Conservation (phyloP, 2,113 vertebrate species). For the Sciurus niger region DNA sequence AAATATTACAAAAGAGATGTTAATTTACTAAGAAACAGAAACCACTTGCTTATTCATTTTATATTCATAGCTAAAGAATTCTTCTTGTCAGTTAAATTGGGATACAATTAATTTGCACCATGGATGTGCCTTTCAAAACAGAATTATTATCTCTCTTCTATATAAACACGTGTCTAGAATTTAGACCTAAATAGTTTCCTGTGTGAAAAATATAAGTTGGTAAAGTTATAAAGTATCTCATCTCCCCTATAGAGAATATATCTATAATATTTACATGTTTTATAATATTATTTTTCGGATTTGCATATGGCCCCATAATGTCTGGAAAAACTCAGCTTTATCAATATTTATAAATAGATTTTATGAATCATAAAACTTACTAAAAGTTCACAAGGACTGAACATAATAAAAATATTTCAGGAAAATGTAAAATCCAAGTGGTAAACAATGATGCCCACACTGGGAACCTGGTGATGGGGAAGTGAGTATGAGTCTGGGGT, state of each 20-base stretch:
- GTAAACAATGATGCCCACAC: neutral
- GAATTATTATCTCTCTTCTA: neutral
- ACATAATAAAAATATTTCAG: neutral
- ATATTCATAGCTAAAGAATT: neutral
- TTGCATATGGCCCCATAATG: neutral
- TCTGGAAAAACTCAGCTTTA: neutral
- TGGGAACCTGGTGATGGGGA: neutral
- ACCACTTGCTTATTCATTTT: neutral
- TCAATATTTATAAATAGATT: neutral
- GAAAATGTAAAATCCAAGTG: neutral
- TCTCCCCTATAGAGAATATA: neutral
- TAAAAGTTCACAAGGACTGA: neutral
- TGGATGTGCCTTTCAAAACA: neutral
- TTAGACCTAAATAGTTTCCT: neutral
- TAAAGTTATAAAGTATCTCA: neutral
- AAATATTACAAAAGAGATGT: neutral
- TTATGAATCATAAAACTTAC: neutral
- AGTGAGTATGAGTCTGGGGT: neutral
- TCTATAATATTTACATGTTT: neutral
- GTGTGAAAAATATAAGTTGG: neutral
- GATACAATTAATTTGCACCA: neutral
- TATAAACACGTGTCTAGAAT: neutral
- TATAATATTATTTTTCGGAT: neutral
- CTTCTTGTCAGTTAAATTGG: neutral
- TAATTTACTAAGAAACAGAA: neutral